A percentile compares a stretch with the other conserved stretches of the same genome.
Conservation (phyloP, 2,888 invertebrate species). For the Spilosoma lubricipeda region DNA sequence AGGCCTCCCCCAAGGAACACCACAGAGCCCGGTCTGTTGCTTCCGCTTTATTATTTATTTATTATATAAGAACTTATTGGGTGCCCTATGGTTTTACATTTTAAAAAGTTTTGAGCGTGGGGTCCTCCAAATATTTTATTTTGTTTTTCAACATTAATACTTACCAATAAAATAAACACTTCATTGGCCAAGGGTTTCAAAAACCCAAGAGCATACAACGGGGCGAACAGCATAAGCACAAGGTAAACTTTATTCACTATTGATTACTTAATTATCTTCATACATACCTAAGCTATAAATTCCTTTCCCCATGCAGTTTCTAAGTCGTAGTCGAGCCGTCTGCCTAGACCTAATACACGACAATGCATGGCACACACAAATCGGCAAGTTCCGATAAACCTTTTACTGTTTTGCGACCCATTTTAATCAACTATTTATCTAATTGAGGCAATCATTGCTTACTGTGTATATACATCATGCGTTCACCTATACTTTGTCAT, state of each 20-base stretch:
- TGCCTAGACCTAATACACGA: constrained; percentile 59
- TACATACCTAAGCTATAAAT: constrained; percentile 46
- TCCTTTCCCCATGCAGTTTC: constrained; percentile 52
- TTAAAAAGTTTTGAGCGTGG: neutral
- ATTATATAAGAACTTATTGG: neutral
- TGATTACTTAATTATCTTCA: constrained; percentile 30
- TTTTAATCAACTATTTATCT: constrained; percentile 65
- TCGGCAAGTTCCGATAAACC: constrained; percentile 59
- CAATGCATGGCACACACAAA: constrained; percentile 73
- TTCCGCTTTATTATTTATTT: too few species aligned
- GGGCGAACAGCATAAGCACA: constrained; percentile 24
- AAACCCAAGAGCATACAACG: neutral
- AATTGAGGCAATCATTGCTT: constrained; percentile 66
- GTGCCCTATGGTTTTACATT: neutral
- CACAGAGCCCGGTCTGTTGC: too few species aligned
- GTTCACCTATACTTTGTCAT: constrained; percentile 66
- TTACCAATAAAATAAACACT: neutral
- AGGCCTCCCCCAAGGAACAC: too few species aligned
- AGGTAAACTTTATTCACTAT: constrained; percentile 25
- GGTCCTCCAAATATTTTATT: neutral
- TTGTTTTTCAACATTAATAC: neutral
- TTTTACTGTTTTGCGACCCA: constrained; percentile 52
- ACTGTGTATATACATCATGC: constrained; percentile 76
- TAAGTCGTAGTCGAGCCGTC: constrained; percentile 38
- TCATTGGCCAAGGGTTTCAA: neutral